These are phyloP conservation scores for Teleopsis dalmanni DNA, from an alignment of 1,140 invertebrate species.

Conservation along the genomic window DNA sequence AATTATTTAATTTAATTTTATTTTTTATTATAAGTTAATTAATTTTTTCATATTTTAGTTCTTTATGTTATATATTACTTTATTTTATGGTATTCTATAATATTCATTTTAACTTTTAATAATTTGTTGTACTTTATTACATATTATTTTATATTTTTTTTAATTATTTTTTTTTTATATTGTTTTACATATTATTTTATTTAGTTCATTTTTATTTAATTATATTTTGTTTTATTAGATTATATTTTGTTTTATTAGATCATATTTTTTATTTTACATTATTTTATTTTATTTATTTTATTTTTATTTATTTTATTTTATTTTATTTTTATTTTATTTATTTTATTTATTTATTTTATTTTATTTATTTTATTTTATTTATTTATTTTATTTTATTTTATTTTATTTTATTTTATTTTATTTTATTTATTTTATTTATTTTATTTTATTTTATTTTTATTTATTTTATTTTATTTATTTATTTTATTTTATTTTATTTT, in stretches of 20 bases:
- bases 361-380: neutral
- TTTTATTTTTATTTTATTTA: neutral
- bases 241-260: neutral
- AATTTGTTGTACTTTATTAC: too few relatives aligned
- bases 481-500: neutral
- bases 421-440: neutral
- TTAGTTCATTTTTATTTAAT: neutral
- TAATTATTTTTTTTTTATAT: too few relatives aligned
- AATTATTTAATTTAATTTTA: too few relatives aligned
- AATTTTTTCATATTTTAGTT: too few relatives aligned
- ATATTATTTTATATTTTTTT: too few relatives aligned
- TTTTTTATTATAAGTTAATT: too few relatives aligned
- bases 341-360: neutral
- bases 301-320: neutral
- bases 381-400: constrained; percentile 1
- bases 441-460: neutral
- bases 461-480: neutral
- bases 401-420: constrained; percentile 4
- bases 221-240: neutral
- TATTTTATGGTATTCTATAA: too few relatives aligned
- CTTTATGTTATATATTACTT: too few relatives aligned
- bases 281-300: neutral
- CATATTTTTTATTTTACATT: neutral
- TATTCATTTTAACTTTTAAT: too few relatives aligned
- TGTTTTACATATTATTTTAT: neutral